Evolutionary conservation across 2,888 invertebrate genomes (phyloP), one percentile per base, ranked within the genome.

Genomic region (Melipona beecheii): DNA sequence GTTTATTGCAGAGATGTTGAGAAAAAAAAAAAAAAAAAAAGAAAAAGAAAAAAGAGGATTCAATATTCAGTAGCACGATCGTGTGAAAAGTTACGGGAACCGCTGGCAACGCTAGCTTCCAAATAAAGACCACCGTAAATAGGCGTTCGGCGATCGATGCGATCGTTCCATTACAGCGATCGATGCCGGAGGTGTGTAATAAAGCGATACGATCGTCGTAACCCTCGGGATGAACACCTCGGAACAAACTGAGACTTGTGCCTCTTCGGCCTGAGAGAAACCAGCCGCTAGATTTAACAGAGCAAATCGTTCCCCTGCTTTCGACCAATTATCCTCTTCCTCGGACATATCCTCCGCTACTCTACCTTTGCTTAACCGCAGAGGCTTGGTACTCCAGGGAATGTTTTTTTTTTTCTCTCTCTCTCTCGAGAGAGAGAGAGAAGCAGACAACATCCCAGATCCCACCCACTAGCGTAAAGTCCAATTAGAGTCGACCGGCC

Each of bases 401-500:
- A 31, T 24, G 31, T 58, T 31, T 56, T 70, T 66, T 73, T 75
- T 86, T 78, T 13, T 21, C 84, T 9, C 9, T 43, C 9, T 43
- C 43, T 43, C 9, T 43, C 9, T 24, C 24, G 27, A 27, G 27
- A 27, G 27, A 27, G 27, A 27, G 27, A 27, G 79, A 43, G 43
- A 68, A 72, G 78, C 71, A 80, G 85, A 81, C 87, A 81, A 88
- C 89, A 87, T 90, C 87, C 84, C 89, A 75, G 79, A 91, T 88
- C 92, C 93, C 92, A 93, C 92, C 92, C 92, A 92, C 92, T 86
- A 86, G 90, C 87, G 86, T 86, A 91, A 92, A 92, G 91, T 92
- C 92, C 93, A 93, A 93, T 93, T 93, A 93, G 93, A 92, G 92
- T 89, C 89, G 91, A 91, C 91, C 91, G 91, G 91, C 88, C 91